Evolutionary conservation across 92 coral and sea anemone species (phyloP).

Genomic region (Phenganax marumi): DNA sequence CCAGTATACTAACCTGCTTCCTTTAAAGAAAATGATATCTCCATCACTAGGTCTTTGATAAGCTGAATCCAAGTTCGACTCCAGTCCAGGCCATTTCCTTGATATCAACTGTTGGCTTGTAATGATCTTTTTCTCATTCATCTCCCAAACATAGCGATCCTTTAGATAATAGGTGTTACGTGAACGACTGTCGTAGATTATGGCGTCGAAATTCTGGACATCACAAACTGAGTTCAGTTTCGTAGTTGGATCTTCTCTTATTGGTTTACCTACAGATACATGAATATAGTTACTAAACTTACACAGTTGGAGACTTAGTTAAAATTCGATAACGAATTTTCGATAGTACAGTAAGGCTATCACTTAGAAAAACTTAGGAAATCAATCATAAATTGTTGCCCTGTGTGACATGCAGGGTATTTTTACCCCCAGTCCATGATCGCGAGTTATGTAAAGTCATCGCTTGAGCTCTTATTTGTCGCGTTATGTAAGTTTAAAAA

Average conservation of each 20-base stretch:
- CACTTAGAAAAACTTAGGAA: no score
- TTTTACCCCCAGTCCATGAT: no score
- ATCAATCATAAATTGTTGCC: no score
- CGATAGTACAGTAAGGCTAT: no score
- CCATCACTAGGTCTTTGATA: conserved; percentile 64
- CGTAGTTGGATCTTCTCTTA: background rate
- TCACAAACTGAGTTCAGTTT: background rate
- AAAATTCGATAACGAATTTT: no score
- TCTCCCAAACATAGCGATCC: conserved; percentile 75
- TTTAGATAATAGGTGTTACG: conserved; percentile 75
- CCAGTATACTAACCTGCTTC: conserved; percentile 42
- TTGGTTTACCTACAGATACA: background rate
- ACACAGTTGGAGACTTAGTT: no score
- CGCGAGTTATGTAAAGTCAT: no score
- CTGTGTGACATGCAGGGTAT: no score
- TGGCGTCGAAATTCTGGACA: conserved; percentile 51
- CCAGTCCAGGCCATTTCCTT: conserved; percentile 73
- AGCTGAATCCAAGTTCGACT: conserved; percentile 77
- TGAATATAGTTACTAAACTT: no score
- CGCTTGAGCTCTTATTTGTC: no score
- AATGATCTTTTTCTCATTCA: background rate
- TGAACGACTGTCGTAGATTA: conserved; percentile 65
- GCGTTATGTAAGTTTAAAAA: no score
- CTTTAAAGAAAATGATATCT: conserved; percentile 76
- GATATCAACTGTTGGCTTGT: conserved; percentile 39